Evolutionary conservation across 2,888 invertebrate species (phyloP), one percentile per base, ranked within the genome.

Genomic region (Hydroisotoma schaefferi): DNA sequence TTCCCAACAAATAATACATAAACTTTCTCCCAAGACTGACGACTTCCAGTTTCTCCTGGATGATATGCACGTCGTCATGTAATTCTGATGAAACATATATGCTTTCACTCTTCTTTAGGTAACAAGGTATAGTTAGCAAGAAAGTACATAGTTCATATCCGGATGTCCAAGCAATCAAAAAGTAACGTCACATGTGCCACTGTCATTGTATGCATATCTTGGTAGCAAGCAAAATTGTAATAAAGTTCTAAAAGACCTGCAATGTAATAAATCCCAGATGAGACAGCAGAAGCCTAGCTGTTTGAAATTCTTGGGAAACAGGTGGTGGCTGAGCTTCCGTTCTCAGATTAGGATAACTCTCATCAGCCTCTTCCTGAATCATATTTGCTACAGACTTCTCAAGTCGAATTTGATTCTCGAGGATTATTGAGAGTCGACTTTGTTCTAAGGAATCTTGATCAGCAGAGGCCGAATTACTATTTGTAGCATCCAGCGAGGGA

Each of bases 291-390:
- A 98, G 80, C 52, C 98, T 83, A 1, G 97, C 92, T 0, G 97
- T 94, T 79, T 97, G 94, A 76, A 95, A 97, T 76, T 94, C 94
- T 57, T 91, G 88, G 71, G 90, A 90, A 2, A 89, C 86, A 2
- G 85, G 81, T 0, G 90, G 92, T 1, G 92, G 87, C 0, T 83
- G 78, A 70, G 88, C 89, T 75, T 92, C 92, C 1, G 70, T 72
- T 56, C 74, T 54, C 38, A 70, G 49, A 62, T 71, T 70, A 37
- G 67, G 68, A 57, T 73, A 68, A 52, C 66, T 67, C 53, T 71
- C 70, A 49, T 68, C 67, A 38, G 58, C 57, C 55, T 74, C 62
- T 59, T 73, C 69, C 59, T 65, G 56, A 25, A 72, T 69, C 55
- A 67, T 64, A 58, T 63, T 71, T 22, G 66, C 59, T 25, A 70